Conservation (phyloP, 2,113 vertebrate genomes). For the Hippocampus comes region DNA sequence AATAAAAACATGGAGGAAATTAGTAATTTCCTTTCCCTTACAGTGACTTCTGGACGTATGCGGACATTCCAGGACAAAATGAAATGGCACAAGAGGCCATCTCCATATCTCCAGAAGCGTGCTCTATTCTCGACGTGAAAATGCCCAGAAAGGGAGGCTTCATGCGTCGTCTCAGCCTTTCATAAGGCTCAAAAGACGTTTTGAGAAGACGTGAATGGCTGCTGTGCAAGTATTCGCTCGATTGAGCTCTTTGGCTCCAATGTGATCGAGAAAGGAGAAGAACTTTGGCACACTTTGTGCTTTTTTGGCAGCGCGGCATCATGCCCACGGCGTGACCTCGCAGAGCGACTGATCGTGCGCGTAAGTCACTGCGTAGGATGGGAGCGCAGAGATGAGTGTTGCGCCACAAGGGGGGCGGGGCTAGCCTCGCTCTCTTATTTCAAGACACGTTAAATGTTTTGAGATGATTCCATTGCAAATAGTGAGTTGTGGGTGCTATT, state of each 20-base stretch:
- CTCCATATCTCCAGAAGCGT: too few relatives aligned
- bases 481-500: not conserved
- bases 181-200: too few relatives aligned
- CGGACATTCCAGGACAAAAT: too few relatives aligned
- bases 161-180: too few relatives aligned
- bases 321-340: conserved; percentile 14
- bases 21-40: too few relatives aligned
- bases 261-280: not conserved
- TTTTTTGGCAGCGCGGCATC: not conserved
- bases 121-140: too few relatives aligned
- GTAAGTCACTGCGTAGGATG: conserved; percentile 20
- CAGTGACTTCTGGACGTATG: too few relatives aligned
- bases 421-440: not conserved
- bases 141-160: too few relatives aligned
- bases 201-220: too few relatives aligned
- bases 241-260: not conserved
- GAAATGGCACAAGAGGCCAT: too few relatives aligned
- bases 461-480: not conserved
- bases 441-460: not conserved
- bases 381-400: not conserved
- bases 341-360: conserved; percentile 9
- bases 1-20: too few relatives aligned
- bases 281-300: conserved; percentile 4
- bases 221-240: too few relatives aligned
- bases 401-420: not conserved